Base-by-base conservation (phyloP, 37 sponge, comb jelly and placozoan species). In the Halisarca cf. caerulea region DNA sequence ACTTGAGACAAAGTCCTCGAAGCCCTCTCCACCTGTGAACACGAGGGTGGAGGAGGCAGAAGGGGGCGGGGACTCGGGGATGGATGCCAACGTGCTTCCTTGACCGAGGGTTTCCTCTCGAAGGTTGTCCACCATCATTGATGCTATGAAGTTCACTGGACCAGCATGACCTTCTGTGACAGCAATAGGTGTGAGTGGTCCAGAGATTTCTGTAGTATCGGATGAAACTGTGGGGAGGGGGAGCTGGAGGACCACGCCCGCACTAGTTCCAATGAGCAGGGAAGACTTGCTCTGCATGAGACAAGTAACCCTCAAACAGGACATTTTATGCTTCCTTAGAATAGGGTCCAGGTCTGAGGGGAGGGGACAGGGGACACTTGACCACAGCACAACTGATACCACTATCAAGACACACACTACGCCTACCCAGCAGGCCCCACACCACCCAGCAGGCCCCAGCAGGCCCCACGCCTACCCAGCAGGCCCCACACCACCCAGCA, bases 181-280 rank as follows among this genome's bases (percentile, higher is more conserved):
- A 0, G 82, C 82, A 15, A 81, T 59, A 9, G 82, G 82, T 30
- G 38, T 14, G 3, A 81, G 62, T 1, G 82, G 17, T 0, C 62
- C 60, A 58, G 60, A 14, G 21, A 80, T 23, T 33, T 4, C 21
- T 17, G 62, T 55, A 25, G 41, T 2, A 1, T 7, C 39, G 14
- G 68, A 54, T 2, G 25, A n/a, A 6, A 80, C 44, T 25, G 45
- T 55, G 5, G 93, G 90, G 40, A 90, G 83, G 3, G 85, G 91
- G 20, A 94, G 71, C 24, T 85, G 40, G 0, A 94, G 79, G 20
- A 91, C 38, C 61, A 86, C 87, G 2, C 95, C 95, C 30, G 92
- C 85, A 71, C 87, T 89, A 0, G 92, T 94, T 47, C 95, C 95
- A 28, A 84, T 83, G 42, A 91, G 32, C 30, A 94, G 81, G n/a